phyloP scores from a whole-genome alignment of 2,797 vertebrate genomes.

The Syncerus caffer region DNA sequence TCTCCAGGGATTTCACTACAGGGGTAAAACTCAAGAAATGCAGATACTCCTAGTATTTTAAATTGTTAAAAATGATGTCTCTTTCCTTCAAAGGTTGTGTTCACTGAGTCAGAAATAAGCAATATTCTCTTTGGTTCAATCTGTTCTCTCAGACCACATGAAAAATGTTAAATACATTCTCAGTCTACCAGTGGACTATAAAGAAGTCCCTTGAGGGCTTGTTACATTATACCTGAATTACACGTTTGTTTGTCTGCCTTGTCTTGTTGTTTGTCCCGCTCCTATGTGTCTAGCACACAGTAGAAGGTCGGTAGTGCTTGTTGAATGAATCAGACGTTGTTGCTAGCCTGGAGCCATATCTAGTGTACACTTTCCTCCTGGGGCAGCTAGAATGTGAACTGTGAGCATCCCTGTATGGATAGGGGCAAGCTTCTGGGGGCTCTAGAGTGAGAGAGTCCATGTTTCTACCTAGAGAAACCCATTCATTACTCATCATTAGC shows the following conservation, averaged over 20 bases:
- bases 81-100: background rate
- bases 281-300: background rate
- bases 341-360: background rate
- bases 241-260: background rate
- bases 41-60: background rate
- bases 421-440: background rate
- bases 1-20: background rate
- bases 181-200: background rate
- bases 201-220: background rate
- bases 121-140: background rate
- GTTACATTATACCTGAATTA: background rate
- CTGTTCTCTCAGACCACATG: background rate
- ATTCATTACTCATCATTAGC: background rate
- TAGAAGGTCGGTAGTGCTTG: background rate
- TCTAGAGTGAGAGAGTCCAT: background rate
- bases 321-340: background rate
- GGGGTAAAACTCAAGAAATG: constrained; percentile 6
- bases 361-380: background rate
- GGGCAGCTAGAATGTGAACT: background rate
- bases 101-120: background rate
- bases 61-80: background rate
- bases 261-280: background rate
- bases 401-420: background rate
- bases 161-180: background rate
- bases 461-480: background rate